A percentile compares a stretch with the other conserved stretches of the same genome.
Conservation (phyloP, 2,888 invertebrate species). For the Drosophila nr. medialis region DNA sequence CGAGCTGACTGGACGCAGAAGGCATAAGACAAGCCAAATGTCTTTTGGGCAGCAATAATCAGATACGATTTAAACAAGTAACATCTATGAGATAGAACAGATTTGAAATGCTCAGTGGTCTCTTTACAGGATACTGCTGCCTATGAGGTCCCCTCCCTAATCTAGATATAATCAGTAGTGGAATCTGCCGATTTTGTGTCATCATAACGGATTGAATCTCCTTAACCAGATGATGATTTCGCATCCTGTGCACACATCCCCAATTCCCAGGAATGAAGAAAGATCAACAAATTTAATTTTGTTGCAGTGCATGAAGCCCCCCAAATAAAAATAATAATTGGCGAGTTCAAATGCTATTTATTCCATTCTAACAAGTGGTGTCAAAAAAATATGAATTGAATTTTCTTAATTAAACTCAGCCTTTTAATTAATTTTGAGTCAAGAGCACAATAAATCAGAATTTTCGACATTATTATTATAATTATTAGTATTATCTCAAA, state of each 20-base stretch:
- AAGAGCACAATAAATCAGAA: too few relatives aligned
- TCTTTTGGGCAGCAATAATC: background rate
- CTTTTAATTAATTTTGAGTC: too few relatives aligned
- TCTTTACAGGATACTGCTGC: background rate
- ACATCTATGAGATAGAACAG: background rate
- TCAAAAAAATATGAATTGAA: too few relatives aligned
- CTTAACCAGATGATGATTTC: background rate
- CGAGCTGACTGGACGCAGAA: background rate
- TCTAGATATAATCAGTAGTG: background rate
- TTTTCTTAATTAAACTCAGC: too few relatives aligned
- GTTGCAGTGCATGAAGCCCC: background rate
- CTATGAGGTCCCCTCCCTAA: rapidly evolving
- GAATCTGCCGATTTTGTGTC: background rate
- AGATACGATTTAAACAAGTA: background rate
- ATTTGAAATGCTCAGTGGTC: background rate
- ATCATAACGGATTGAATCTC: background rate
- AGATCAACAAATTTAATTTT: background rate
- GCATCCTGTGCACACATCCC: background rate
- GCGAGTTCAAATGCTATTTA: background rate
- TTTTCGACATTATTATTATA: too few relatives aligned
- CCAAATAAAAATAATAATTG: background rate
- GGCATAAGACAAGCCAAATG: background rate
- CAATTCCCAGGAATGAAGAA: background rate
- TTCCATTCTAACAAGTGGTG: too few relatives aligned
- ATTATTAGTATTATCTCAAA: too few relatives aligned